Evolutionary conservation across 2,797 vertebrate genomes (phyloP).

Genomic region (Pterois miles): DNA sequence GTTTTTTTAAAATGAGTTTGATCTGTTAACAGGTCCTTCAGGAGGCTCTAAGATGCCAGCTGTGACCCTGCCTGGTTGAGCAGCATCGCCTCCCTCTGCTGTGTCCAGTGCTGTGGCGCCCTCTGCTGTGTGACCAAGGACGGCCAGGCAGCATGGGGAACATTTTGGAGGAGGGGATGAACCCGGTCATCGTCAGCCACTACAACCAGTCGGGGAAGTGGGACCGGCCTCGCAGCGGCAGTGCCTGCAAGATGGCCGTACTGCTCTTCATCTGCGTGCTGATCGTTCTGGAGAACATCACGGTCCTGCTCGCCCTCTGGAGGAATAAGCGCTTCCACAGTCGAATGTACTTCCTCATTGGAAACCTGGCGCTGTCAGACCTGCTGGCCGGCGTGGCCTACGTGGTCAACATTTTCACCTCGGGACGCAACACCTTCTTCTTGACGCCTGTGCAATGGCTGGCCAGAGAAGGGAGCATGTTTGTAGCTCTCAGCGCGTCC

Average conservation of each 20-base stretch:
- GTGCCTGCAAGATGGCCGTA: conserved; percentile 71
- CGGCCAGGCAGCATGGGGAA: conserved; percentile 69
- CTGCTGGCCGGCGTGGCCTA: conserved; percentile 86
- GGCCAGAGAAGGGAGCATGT: conserved; percentile 86
- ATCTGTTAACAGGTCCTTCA: conserved; percentile 40
- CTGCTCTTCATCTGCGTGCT: conserved; percentile 81
- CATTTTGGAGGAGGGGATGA: conserved; percentile 75
- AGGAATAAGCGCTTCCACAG: conserved; percentile 86
- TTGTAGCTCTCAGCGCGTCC: conserved; percentile 85
- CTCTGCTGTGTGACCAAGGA: conserved; percentile 75
- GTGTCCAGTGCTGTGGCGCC: conserved; percentile 73
- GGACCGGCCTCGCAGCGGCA: conserved; percentile 64
- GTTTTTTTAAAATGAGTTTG: not conserved
- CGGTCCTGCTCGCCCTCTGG: conserved; percentile 83
- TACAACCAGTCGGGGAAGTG: conserved; percentile 86
- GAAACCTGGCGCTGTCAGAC: conserved; percentile 86
- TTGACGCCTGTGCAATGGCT: conserved; percentile 82
- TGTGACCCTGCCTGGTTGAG: conserved; percentile 33
- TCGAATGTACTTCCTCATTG: conserved; percentile 86
- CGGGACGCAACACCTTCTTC: conserved; percentile 80
- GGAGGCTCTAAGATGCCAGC: conserved; percentile 48
- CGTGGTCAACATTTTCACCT: conserved; percentile 85
- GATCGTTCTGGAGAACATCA: conserved; percentile 85
- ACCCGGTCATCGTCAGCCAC: conserved; percentile 74
- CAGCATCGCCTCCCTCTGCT: conserved; percentile 12